Percentiles rank a stretch among this genome's conserved stretches.
Conservation (phyloP, 2,888 invertebrate genomes). For the Fissipunctia ypsillon region DNA sequence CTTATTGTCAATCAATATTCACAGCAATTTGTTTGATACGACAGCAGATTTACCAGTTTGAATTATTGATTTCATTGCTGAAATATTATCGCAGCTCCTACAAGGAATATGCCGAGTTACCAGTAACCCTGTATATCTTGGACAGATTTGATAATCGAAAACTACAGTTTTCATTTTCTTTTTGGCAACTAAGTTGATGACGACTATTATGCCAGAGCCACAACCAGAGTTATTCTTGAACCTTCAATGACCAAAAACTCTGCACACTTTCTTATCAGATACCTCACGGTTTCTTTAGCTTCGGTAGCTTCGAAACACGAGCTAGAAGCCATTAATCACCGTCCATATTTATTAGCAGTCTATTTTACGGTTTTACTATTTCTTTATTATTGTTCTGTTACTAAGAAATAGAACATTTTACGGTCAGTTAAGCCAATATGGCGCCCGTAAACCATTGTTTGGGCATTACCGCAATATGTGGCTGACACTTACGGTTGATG, state of each 20-base stretch:
- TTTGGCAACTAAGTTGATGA: too few species aligned
- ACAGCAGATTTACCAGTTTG: too few species aligned
- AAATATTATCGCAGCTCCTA: too few species aligned
- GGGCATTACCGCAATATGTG: conserved; percentile 58
- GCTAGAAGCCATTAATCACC: conserved; percentile 50
- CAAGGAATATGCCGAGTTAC: too few species aligned
- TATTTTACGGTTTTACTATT: conserved; percentile 54
- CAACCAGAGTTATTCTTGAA: background rate
- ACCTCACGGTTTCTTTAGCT: too few species aligned
- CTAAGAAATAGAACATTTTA: conserved; percentile 59
- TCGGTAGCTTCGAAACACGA: background rate
- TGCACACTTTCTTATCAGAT: background rate
- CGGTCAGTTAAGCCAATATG: conserved; percentile 61
- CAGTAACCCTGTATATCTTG: too few species aligned
- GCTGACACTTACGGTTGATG: conserved; percentile 56
- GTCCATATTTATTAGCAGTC: conserved; percentile 51
- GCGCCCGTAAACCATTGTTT: conserved; percentile 66
- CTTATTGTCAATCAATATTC: too few species aligned
- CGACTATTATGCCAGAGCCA: too few species aligned
- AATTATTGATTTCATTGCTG: too few species aligned
- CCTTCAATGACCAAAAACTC: background rate
- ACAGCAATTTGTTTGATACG: too few species aligned
- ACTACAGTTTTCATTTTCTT: too few species aligned
- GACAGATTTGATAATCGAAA: too few species aligned
- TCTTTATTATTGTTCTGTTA: conserved; percentile 59